Evolutionary conservation across 2,888 invertebrate species (phyloP), one percentile per base, ranked within the genome.

Genomic region (Drosophila robusta): DNA sequence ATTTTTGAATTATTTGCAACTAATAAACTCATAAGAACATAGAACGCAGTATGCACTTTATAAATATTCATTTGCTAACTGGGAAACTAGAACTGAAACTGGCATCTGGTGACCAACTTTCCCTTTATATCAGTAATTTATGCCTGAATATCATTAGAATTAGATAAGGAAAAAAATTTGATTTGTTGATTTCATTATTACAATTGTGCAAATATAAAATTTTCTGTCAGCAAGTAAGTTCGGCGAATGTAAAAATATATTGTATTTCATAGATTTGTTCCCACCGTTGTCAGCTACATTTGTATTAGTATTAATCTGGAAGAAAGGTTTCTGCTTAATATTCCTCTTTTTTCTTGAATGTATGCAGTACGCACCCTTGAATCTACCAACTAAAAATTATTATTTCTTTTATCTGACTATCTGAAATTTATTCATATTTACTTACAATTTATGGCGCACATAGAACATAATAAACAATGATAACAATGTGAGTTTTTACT

Each of bases 31-130:
- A 46, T 54, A 70, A 70, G 58, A 73, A 77, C 45, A 51, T 18
- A 14, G 12, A 12, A 34, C 11, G 34, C 29, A 46, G 32, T 56
- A 41, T 50, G 61, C 50, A 50, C 58, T 34, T 65, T 55, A 78
- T 80, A 78, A 78, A 87, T 84, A 77, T 84, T 78, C 66, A 82
- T 71, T 67, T 12, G 46, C 49, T 50, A 55, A 44, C 44, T 86
- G 84, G 73, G 84, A 86, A 86, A 39, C 47, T 54, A 38, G 36
- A 45, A 67, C 5, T 50, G 36, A 56, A 39, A 60, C 39, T 38
- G 18, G 3, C 46, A 36, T 36, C 18, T 47, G 55, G 38, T 9
- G 36, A 39, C 56, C 36, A 61, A 49, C 70, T 82, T 82, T 72
- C 75, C 69, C 67, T 57, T 56, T 24, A 24, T 22, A 12, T 32